A percentile compares a stretch with the other conserved stretches of the same genome.
Conservation (phyloP, 2,113 vertebrate genomes). For the Chrysochloris asiatica region DNA sequence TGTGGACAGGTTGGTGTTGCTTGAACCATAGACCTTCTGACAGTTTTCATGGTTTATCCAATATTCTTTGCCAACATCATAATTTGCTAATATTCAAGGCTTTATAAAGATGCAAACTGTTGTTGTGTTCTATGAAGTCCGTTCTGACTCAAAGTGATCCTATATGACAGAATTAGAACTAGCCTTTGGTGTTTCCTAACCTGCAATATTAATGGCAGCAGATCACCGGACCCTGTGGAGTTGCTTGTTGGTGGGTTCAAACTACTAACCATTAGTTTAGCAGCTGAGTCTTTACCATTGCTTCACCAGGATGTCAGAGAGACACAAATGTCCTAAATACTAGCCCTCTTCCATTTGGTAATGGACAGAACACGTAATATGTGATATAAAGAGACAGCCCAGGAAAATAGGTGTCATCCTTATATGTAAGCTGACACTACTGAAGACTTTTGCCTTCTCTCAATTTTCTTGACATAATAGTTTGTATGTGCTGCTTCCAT, state of each 20-base stretch:
- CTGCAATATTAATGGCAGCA: neutral
- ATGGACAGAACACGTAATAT: neutral
- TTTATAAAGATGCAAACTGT: neutral
- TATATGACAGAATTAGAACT: neutral
- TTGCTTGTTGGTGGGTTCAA: neutral
- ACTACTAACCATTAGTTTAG: neutral
- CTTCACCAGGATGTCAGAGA: neutral
- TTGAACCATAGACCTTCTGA: too few species aligned
- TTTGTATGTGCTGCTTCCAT: neutral
- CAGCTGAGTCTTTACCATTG: neutral
- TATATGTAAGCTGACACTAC: neutral
- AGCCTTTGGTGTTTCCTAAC: neutral
- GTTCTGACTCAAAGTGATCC: neutral
- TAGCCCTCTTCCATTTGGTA: neutral
- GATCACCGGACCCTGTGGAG: neutral
- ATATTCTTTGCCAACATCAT: neutral
- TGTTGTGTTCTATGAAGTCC: neutral
- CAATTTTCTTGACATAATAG: neutral
- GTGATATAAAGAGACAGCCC: neutral
- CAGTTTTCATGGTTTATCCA: neutral
- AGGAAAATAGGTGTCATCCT: neutral
- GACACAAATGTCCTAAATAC: neutral
- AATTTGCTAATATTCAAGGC: neutral
- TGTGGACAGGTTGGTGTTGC: too few species aligned
- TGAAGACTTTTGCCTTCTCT: neutral